These are phyloP conservation scores for Apamea monoglypha DNA, from an alignment of 2,888 invertebrate species.

Conservation along the genomic window DNA sequence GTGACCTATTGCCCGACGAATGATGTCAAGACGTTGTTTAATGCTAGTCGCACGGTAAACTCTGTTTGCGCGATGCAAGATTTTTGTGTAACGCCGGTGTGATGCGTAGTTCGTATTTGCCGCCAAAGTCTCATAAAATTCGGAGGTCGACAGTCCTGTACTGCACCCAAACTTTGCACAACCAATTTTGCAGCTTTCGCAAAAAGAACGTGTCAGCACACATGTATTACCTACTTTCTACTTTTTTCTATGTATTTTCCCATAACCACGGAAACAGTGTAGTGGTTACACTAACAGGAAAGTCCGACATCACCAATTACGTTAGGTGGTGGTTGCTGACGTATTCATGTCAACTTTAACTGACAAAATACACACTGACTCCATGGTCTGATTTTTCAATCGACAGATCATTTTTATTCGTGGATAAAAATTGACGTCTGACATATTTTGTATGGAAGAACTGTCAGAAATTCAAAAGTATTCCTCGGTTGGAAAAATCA, in stretches of 20 bases:
- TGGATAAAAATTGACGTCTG: too few species aligned
- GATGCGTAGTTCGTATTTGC: too few species aligned
- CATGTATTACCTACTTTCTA: conserved; percentile 21
- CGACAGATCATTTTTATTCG: too few species aligned
- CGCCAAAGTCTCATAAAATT: not conserved
- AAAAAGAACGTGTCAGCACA: not conserved
- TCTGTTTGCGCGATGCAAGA: too few species aligned
- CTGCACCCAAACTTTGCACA: not conserved
- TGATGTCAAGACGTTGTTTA: too few species aligned
- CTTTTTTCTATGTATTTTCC: conserved; percentile 16
- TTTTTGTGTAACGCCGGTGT: too few species aligned
- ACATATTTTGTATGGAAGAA: too few species aligned
- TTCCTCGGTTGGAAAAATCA: too few species aligned
- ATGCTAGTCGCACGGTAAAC: too few species aligned
- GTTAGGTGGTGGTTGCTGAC: not conserved
- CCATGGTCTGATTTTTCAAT: too few species aligned
- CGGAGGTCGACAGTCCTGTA: not conserved
- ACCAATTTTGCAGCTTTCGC: not conserved
- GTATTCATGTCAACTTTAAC: not conserved
- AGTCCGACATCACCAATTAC: not conserved
- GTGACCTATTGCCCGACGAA: too few species aligned
- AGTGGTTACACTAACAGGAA: conserved; percentile 24
- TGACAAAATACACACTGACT: not conserved
- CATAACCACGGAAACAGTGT: not conserved
- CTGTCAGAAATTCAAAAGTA: too few species aligned